These are phyloP conservation scores for Eurytemora carolleeae DNA, from an alignment of 1,140 invertebrate species.

Conservation along the genomic window DNA sequence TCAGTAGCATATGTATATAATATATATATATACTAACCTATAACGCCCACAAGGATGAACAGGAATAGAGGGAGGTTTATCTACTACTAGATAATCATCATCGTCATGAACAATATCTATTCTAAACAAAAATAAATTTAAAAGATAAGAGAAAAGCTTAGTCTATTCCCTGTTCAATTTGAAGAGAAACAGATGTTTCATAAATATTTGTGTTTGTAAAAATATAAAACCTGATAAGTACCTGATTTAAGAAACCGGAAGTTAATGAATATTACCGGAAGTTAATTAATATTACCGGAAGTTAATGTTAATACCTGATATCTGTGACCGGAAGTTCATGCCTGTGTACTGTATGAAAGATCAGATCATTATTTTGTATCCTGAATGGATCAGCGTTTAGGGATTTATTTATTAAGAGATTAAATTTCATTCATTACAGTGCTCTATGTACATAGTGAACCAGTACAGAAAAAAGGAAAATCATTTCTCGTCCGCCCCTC, in stretches of 20 bases:
- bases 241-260: neutral
- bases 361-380: neutral
- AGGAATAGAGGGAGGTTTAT: constrained; percentile 39
- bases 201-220: neutral
- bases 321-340: constrained; percentile 28
- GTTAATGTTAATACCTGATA: constrained; percentile 15
- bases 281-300: neutral
- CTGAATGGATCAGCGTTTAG: neutral
- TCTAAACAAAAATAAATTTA: too few relatives aligned
- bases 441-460: too few relatives aligned
- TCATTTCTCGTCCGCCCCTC: neutral
- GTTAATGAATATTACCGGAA: neutral
- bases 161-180: too few relatives aligned
- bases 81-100: constrained; percentile 33
- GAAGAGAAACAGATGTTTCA: too few relatives aligned
- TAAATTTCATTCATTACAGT: too few relatives aligned
- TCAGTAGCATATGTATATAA: too few relatives aligned
- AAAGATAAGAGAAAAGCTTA: too few relatives aligned
- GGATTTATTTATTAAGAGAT: too few relatives aligned
- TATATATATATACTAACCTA: too few relatives aligned
- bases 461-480: neutral
- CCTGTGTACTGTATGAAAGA: constrained; percentile 19
- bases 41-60: constrained; percentile 34
- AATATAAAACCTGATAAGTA: neutral
- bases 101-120: constrained; percentile 30